Base-by-base conservation (phyloP, 2,113 vertebrate genomes). In the Alethe castanea region DNA sequence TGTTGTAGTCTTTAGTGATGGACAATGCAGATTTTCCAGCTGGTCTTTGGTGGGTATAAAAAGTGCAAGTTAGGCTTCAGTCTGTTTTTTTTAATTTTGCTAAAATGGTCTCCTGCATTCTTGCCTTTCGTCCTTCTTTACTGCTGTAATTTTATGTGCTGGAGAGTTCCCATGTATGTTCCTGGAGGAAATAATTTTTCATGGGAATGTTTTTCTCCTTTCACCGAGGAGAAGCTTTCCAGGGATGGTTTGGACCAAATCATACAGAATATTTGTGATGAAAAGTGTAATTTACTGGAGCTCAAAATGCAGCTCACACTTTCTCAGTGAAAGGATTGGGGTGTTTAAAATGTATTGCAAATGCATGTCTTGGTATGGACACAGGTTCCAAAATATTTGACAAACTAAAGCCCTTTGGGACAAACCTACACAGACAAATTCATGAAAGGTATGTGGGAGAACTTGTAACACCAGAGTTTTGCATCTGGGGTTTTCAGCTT, bases 171-270 rank as follows among this genome's bases (percentile, higher is more conserved):
- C 83, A 60, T 81, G 79, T 88, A 74, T 89, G 73, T 91, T 95
- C 80, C 72, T 81, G 61, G 61, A 94, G 91, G 93, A 92, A 96
- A 84, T 86, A 76, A 79, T 92, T 95, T 95, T 96, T 95, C 72
- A 84, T 71, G 65, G 44, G 60, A 84, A 60, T 74, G 53, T 91
- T 92, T 94, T 94, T 92, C n/a, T 87, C 48, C 61, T 94, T 94
- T 95, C 81, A 84, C 61, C 0, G 0, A 84, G 47, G 33, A 92
- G n/a, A 44, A 79, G 48, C 61, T 92, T 96, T 95, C 78, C 73
- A 81, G 89, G 48, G 81, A 54, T 91, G 60, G 81, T 81, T 94
- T 94, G 78, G 83, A 94, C 94, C 72, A 92, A 94, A 81, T 74
- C 1, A 56, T 56, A 42, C 31, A 76, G 96, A 84, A 24, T 85